Percentiles rank a stretch among this genome's conserved stretches.
These are phyloP conservation scores for Hirtodrosophila cameraria DNA, from an alignment of 2,888 invertebrate genomes.

Conservation along the genomic window DNA sequence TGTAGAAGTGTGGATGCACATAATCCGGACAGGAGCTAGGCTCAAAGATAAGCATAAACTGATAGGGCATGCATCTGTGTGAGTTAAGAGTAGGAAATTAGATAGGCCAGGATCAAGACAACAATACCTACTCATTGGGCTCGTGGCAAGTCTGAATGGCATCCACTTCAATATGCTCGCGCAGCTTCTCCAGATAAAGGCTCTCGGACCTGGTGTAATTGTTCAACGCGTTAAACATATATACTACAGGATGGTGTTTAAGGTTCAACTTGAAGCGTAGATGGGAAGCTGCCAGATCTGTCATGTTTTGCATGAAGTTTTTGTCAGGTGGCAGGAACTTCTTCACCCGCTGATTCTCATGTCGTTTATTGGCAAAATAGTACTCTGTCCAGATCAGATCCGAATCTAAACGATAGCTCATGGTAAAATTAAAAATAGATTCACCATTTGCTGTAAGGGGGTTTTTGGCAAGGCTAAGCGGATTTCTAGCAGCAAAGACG, in stretches of 20 bases:
- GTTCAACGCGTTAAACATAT: constrained; percentile 21
- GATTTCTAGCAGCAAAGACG: constrained; percentile 39
- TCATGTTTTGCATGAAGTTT: constrained; percentile 5
- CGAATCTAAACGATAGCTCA: constrained; percentile 67
- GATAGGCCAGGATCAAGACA: no score
- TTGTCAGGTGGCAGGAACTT: constrained; percentile 12
- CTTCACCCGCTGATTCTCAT: background rate
- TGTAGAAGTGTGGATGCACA: constrained; percentile 86
- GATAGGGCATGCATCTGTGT: constrained; percentile 83
- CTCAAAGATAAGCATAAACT: constrained; percentile 88
- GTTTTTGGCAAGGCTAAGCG: constrained; percentile 19
- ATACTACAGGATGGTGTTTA: constrained; percentile 27
- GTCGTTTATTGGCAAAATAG: constrained; percentile 28
- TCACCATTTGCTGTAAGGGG: background rate
- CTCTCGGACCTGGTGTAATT: constrained; percentile 19
- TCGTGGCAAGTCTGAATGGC: constrained; percentile 4
- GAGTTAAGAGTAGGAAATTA: background rate
- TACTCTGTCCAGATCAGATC: constrained; percentile 50
- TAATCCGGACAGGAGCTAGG: constrained; percentile 88
- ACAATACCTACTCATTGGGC: constrained; percentile 22
- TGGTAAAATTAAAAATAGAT: constrained; percentile 47
- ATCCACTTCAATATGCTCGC: constrained; percentile 27
- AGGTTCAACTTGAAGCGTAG: constrained; percentile 1
- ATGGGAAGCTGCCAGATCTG: background rate
- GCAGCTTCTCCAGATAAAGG: constrained; percentile 30